Percentiles rank a stretch among this genome's conserved stretches.
These are phyloP conservation scores for Mionectes olivaceus DNA, from an alignment of 2,797 vertebrate genomes.

Conservation along the genomic window DNA sequence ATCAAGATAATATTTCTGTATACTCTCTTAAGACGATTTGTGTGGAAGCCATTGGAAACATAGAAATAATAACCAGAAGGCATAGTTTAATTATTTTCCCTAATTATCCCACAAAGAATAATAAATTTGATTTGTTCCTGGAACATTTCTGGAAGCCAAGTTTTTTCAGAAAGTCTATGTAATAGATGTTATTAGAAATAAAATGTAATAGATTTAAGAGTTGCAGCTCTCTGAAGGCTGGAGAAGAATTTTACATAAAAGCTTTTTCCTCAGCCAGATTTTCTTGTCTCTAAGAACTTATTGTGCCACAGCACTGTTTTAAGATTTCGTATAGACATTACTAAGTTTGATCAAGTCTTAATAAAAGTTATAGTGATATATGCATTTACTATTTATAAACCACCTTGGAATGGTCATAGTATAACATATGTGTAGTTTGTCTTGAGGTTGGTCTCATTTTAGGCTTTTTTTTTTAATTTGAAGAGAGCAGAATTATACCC, in stretches of 20 bases:
- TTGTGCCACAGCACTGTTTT: neutral
- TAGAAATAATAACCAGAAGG: constrained; percentile 35
- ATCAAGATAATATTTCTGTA: constrained; percentile 25
- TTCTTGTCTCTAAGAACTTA: neutral
- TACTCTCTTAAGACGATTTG: neutral
- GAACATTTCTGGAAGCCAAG: neutral
- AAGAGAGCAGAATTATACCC: neutral
- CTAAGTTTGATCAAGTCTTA: neutral
- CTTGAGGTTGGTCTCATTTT: neutral
- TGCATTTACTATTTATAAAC: neutral
- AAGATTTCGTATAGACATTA: neutral
- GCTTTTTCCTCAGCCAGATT: neutral
- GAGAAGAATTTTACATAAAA: neutral
- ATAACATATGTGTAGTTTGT: fast-evolving
- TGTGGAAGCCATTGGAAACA: constrained; percentile 37
- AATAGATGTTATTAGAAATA: neutral
- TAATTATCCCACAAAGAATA: neutral
- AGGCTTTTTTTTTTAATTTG: neutral
- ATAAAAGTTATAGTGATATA: neutral
- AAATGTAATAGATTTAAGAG: neutral
- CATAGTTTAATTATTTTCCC: constrained; percentile 6
- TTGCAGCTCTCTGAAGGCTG: neutral
- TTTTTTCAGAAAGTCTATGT: neutral
- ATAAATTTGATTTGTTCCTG: neutral
- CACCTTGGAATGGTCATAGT: neutral